phyloP scores from a whole-genome alignment of 2,888 invertebrate species.

The Junonia oenone region DNA sequence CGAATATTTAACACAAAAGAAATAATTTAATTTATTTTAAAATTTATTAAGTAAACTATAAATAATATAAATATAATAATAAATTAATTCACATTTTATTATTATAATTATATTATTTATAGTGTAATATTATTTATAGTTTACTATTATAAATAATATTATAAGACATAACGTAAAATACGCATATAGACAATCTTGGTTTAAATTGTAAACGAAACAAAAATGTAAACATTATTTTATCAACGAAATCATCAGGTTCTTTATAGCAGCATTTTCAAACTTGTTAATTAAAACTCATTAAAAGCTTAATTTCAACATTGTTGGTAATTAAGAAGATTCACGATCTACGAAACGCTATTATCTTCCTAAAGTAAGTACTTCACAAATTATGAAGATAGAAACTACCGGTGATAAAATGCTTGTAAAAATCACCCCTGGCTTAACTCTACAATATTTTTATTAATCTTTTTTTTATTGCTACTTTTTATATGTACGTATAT shows the following conservation, averaged over 20 bases:
- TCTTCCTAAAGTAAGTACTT: slow-evolving; percentile 57
- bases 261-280: slow-evolving; percentile 60
- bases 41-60: too few species aligned
- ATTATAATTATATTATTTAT: too few species aligned
- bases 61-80: too few species aligned
- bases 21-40: too few species aligned
- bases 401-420: slow-evolving; percentile 43
- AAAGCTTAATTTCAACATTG: slow-evolving; percentile 73
- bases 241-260: slow-evolving; percentile 14
- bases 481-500: not conserved
- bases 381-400: slow-evolving; percentile 60
- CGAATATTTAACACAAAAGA: too few species aligned
- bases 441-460: not conserved
- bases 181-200: too few species aligned
- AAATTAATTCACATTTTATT: too few species aligned
- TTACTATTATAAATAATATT: too few species aligned
- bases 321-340: slow-evolving; percentile 76
- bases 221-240: slow-evolving; percentile 5
- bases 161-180: too few species aligned
- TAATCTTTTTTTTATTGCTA: not conserved
- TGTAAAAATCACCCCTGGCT: slow-evolving; percentile 1
- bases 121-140: too few species aligned
- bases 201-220: too few species aligned
- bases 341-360: slow-evolving; percentile 66
- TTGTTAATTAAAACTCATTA: slow-evolving; percentile 76